Percentiles rank a stretch among this genome's conserved stretches.
Evolutionary conservation across 2,888 invertebrate species (phyloP).

Genomic region (Folsomia manolachei): DNA sequence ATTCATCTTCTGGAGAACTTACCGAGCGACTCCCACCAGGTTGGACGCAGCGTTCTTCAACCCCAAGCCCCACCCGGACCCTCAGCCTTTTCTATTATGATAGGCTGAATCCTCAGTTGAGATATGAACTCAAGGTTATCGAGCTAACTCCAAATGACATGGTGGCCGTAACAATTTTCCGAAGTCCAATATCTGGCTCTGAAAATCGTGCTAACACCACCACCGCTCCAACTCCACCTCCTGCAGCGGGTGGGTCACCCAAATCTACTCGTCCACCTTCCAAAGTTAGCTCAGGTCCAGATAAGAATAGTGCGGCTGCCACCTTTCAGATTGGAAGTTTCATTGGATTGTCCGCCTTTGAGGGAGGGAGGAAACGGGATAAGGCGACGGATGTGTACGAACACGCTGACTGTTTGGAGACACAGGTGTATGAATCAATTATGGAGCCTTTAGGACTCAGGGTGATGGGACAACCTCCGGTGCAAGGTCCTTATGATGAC

Average conservation of each 20-base stretch:
- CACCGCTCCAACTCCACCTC: not conserved
- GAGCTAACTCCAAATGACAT: slow-evolving; percentile 38
- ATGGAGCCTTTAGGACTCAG: slow-evolving; percentile 43
- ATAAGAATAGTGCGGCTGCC: slow-evolving; percentile 34
- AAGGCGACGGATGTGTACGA: slow-evolving; percentile 21
- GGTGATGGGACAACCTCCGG: slow-evolving; percentile 34
- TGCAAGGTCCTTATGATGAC: slow-evolving; percentile 40
- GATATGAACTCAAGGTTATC: slow-evolving; percentile 40
- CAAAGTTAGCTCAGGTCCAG: slow-evolving; percentile 1
- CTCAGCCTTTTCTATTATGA: slow-evolving; percentile 37
- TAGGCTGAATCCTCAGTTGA: slow-evolving; percentile 21
- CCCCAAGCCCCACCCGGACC: not conserved
- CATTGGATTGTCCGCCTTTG: slow-evolving; percentile 14
- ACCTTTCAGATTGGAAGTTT: slow-evolving; percentile 37
- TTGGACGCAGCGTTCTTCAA: slow-evolving; percentile 24
- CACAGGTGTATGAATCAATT: slow-evolving; percentile 36
- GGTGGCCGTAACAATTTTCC: slow-evolving; percentile 34
- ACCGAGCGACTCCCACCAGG: slow-evolving; percentile 20
- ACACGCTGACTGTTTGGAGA: slow-evolving; percentile 34
- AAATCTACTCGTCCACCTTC: not conserved
- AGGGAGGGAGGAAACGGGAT: not conserved
- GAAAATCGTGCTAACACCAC: not conserved
- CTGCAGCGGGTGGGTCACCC: not conserved
- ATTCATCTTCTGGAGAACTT: slow-evolving; percentile 17
- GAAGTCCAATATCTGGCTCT: slow-evolving; percentile 10